Evolutionary conservation across 2,113 vertebrate species (phyloP).

Genomic region (Genyomyrus donnyi): DNA sequence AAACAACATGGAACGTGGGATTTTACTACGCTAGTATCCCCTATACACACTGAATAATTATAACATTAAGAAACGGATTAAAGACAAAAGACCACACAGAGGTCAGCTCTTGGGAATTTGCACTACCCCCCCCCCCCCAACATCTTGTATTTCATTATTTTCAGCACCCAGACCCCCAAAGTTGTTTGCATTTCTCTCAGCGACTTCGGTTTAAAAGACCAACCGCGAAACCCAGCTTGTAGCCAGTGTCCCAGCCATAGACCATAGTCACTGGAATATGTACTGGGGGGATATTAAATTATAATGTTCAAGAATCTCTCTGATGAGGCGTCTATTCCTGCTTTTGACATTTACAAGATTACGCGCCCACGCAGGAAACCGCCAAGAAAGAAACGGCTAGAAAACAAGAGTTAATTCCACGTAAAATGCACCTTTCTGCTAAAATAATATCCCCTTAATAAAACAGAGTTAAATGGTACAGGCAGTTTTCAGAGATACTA

Average conservation of each 20-base stretch:
- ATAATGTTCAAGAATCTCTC: background rate
- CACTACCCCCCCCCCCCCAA: too few relatives aligned
- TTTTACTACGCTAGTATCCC: background rate
- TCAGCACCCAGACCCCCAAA: background rate
- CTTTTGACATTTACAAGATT: background rate
- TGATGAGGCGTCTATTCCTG: background rate
- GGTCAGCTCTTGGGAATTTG: background rate
- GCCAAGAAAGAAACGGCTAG: background rate
- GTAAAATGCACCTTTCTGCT: background rate
- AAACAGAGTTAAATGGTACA: background rate
- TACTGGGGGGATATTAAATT: slow-evolving; percentile 14
- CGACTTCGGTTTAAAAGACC: background rate
- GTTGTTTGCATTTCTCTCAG: background rate
- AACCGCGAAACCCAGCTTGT: background rate
- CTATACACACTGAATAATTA: background rate
- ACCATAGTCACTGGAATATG: background rate
- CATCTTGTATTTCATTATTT: background rate
- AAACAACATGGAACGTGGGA: background rate
- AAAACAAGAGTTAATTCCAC: background rate
- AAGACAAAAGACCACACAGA: background rate
- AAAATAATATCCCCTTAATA: background rate
- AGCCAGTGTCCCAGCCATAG: background rate
- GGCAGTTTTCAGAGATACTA: background rate
- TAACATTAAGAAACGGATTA: slow-evolving; percentile 4
- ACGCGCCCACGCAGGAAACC: background rate